These are phyloP conservation scores for Cistogaster globosa DNA, from an alignment of 2,888 invertebrate genomes.

Conservation along the genomic window DNA sequence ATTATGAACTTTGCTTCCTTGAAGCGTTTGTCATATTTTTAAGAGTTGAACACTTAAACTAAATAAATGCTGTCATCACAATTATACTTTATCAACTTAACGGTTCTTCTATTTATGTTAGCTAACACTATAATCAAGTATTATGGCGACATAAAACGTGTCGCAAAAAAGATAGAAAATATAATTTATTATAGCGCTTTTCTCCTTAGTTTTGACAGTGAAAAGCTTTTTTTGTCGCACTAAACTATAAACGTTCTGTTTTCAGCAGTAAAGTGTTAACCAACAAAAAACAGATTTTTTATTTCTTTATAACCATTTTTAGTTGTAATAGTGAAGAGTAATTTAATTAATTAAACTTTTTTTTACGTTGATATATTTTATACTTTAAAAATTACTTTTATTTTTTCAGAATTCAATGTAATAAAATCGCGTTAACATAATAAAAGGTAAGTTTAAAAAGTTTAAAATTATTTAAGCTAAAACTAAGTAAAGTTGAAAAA, in stretches of 20 bases:
- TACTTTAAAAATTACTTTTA: too few relatives aligned
- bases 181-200: background rate
- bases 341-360: background rate
- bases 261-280: background rate
- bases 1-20: slow-evolving; percentile 21
- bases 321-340: background rate
- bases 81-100: slow-evolving; percentile 34
- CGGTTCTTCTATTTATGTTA: background rate
- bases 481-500: too few relatives aligned
- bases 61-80: slow-evolving; percentile 57
- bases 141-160: slow-evolving; percentile 1
- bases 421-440: background rate
- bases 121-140: background rate
- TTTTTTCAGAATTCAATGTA: background rate
- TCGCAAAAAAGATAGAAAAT: background rate
- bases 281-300: background rate
- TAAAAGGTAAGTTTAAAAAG: background rate
- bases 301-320: too few relatives aligned
- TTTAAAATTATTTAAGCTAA: background rate
- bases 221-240: background rate
- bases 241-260: background rate
- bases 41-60: slow-evolving; percentile 12
- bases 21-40: slow-evolving; percentile 38
- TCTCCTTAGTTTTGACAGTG: background rate
- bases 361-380: too few relatives aligned